These are phyloP conservation scores for Muscidifurax raptorellus DNA, from an alignment of 1,140 invertebrate genomes.

Conservation along the genomic window DNA sequence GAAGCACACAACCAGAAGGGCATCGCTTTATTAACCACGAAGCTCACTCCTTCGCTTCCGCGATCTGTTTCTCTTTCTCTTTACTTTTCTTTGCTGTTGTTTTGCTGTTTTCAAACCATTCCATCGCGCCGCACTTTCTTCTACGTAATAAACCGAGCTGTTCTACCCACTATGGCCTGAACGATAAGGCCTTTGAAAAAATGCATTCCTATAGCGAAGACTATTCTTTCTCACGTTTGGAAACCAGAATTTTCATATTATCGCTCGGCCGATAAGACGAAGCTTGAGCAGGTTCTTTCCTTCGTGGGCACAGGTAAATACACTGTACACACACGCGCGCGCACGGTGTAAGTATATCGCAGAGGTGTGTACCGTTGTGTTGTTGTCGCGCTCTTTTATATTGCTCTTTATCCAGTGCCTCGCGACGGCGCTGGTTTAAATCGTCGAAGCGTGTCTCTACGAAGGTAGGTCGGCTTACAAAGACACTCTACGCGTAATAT, in stretches of 20 bases:
- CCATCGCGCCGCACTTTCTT: not conserved
- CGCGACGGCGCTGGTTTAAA: not conserved
- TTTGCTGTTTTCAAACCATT: not conserved
- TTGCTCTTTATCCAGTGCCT: not conserved
- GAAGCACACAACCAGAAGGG: constrained; percentile 46
- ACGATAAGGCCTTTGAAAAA: too few species aligned
- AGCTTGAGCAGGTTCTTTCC: constrained; percentile 23
- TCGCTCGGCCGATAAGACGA: constrained; percentile 39
- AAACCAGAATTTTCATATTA: constrained; percentile 53
- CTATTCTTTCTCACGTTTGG: not conserved
- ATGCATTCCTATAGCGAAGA: not conserved
- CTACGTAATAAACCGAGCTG: not conserved
- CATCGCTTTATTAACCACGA: constrained; percentile 50
- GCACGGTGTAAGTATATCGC: not conserved
- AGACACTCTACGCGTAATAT: not conserved
- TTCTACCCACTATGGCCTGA: too few species aligned
- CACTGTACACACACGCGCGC: not conserved
- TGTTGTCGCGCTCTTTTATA: not conserved
- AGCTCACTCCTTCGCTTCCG: not conserved
- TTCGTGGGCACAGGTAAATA: not conserved
- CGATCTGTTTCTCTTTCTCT: not conserved
- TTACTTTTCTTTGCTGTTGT: not conserved
- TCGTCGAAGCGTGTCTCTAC: not conserved
- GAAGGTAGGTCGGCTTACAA: not conserved
- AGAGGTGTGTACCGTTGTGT: not conserved